These are phyloP conservation scores for Caenorhabditis zanzibari DNA, from an alignment of 2,888 invertebrate species.

Conservation along the genomic window DNA sequence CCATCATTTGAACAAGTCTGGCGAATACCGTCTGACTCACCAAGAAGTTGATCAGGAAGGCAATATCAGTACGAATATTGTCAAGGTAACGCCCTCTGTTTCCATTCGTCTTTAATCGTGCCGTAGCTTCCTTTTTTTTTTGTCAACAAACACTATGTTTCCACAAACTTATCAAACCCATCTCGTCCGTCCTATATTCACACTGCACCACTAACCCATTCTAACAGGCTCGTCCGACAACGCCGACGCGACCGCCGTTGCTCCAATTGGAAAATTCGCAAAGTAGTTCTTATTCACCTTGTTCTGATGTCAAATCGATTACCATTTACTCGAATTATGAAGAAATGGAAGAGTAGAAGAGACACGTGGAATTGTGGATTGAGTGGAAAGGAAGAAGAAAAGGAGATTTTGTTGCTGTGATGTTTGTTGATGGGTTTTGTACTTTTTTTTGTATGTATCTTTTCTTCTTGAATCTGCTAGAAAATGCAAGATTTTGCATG, in stretches of 20 bases:
- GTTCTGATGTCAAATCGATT: constrained; percentile 42
- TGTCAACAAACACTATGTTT: background rate
- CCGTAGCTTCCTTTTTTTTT: background rate
- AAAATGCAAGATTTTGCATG: background rate
- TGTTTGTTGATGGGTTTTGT: constrained; percentile 10
- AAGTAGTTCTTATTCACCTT: constrained; percentile 49
- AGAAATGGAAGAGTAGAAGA: constrained; percentile 13
- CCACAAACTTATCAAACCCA: background rate
- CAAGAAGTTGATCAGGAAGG: constrained; percentile 95
- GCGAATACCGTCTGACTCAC: constrained; percentile 94
- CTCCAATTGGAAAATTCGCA: constrained; percentile 34
- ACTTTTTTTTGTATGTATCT: constrained; percentile 17
- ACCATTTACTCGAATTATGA: constrained; percentile 61
- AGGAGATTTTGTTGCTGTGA: background rate
- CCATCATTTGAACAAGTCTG: constrained; percentile 88
- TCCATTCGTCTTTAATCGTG: constrained; percentile 25
- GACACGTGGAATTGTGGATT: background rate
- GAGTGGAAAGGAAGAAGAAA: constrained; percentile 2
- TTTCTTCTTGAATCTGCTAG: background rate
- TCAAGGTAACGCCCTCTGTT: constrained; percentile 87
- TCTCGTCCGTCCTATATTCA: constrained; percentile 17
- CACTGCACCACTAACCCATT: constrained; percentile 14
- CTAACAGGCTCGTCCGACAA: constrained; percentile 13
- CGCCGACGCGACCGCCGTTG: background rate
- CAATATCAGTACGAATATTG: constrained; percentile 93